A percentile compares a stretch with the other conserved stretches of the same genome.
Evolutionary conservation across 2,113 vertebrate genomes (phyloP).

Genomic region (Numenius arquata): DNA sequence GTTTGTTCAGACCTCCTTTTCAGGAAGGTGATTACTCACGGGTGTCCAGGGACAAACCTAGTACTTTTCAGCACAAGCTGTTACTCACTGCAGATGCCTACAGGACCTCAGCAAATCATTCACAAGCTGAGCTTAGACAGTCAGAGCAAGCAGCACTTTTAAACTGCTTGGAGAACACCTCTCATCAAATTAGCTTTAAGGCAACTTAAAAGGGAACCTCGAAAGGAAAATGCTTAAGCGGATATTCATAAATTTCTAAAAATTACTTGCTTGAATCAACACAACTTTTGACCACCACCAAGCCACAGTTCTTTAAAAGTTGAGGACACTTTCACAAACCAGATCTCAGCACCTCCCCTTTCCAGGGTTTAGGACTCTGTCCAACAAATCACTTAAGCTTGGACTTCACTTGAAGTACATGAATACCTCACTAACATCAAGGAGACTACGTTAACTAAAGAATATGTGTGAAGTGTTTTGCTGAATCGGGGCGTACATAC

Average conservation of each 20-base stretch:
- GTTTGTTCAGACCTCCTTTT: background rate
- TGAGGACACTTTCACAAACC: background rate
- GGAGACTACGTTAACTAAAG: background rate
- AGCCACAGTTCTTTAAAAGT: background rate
- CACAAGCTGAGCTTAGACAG: background rate
- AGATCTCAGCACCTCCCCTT: background rate
- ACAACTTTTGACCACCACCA: background rate
- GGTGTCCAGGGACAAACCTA: background rate
- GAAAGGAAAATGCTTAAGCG: background rate
- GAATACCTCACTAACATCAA: conserved; percentile 45
- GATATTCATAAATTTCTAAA: conserved; percentile 29
- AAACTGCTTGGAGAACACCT: background rate
- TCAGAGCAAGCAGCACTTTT: background rate
- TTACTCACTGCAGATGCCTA: background rate
- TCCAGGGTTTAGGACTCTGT: background rate
- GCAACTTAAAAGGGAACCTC: background rate
- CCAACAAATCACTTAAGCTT: conserved; percentile 47
- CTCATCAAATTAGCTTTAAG: background rate
- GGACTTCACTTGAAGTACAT: conserved; percentile 21
- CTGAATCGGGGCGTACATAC: background rate
- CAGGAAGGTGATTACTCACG: background rate
- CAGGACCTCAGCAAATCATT: background rate
- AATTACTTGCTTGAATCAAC: background rate
- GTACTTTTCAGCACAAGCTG: background rate
- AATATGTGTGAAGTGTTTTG: background rate